Evolutionary conservation across 2,888 invertebrate species (phyloP).

Genomic region (Drosophila borealis): DNA sequence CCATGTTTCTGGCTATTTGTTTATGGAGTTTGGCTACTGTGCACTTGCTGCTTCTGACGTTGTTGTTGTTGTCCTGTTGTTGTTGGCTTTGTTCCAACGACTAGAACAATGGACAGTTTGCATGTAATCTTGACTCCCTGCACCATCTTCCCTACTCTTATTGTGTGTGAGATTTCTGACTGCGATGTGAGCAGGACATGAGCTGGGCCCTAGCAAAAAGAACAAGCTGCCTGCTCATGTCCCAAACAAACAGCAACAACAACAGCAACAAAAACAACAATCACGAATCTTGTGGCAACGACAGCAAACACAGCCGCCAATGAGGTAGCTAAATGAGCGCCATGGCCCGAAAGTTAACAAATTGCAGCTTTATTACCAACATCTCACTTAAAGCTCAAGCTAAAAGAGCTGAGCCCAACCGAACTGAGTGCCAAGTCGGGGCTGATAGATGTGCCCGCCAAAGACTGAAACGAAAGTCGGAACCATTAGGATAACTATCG

Average conservation of each 20-base stretch:
- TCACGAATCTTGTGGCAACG: conserved; percentile 68
- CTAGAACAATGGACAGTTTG: conserved; percentile 77
- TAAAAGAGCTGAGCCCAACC: conserved; percentile 29
- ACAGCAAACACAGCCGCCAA: conserved; percentile 76
- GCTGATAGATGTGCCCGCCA: conserved; percentile 79
- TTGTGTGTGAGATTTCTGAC: conserved; percentile 49
- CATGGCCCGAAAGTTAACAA: conserved; percentile 70
- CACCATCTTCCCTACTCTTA: conserved; percentile 7
- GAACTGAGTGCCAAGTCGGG: conserved; percentile 13
- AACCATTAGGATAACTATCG: conserved; percentile 82
- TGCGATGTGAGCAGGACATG: conserved; percentile 70
- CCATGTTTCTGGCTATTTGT: conserved; percentile 70
- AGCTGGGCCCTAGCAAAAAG: conserved; percentile 18
- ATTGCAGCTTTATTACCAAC: conserved; percentile 81
- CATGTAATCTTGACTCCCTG: conserved; percentile 59
- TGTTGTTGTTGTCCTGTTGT: conserved; percentile 2
- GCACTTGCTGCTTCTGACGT: conserved; percentile 48
- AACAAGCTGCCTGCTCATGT: conserved; percentile 43
- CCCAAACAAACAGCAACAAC: conserved; percentile 25
- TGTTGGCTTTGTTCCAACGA: conserved; percentile 6
- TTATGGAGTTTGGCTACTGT: conserved; percentile 65
- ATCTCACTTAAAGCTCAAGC: conserved; percentile 73
- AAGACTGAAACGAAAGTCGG: conserved; percentile 74
- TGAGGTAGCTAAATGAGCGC: conserved; percentile 79
- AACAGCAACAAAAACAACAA: conserved; percentile 41